phyloP scores from a whole-genome alignment of 2,888 invertebrate genomes.

The Tanytarsus gracilentus region DNA sequence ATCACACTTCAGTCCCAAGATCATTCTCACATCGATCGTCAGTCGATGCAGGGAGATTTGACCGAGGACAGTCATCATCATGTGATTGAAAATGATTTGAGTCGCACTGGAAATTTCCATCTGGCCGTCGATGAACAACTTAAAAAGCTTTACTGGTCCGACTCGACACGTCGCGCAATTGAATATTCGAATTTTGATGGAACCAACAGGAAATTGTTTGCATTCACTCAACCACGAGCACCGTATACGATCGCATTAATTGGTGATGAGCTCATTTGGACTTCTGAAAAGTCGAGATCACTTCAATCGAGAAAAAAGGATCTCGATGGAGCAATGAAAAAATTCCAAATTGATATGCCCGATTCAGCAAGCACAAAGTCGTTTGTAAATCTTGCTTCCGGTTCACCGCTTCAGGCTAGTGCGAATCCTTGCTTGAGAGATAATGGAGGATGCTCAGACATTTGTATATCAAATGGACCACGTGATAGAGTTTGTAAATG shows the following conservation, averaged over 20 bases:
- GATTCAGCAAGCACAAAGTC: conserved; percentile 32
- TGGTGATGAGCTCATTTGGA: conserved; percentile 63
- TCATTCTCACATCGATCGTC: conserved; percentile 54
- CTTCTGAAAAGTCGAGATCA: conserved; percentile 47
- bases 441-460: conserved; percentile 61
- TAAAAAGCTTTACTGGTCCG: conserved; percentile 57
- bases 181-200: conserved; percentile 56
- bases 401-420: conserved; percentile 30
- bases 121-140: conserved; percentile 48
- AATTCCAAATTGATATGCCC: conserved; percentile 31
- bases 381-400: conserved; percentile 26
- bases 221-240: conserved; percentile 42
- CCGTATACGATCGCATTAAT: conserved; percentile 53
- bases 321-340: conserved; percentile 38
- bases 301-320: conserved; percentile 54
- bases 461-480: conserved; percentile 53
- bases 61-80: conserved; percentile 40
- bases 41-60: conserved; percentile 54
- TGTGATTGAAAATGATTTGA: conserved; percentile 39
- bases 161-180: conserved; percentile 56
- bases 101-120: conserved; percentile 38
- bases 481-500: conserved; percentile 49
- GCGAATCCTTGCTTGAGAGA: conserved; percentile 51
- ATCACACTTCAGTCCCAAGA: conserved; percentile 48
- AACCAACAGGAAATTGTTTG: conserved; percentile 44